These are phyloP conservation scores for Orchestes rusci DNA, from an alignment of 2,888 invertebrate genomes.

Conservation along the genomic window DNA sequence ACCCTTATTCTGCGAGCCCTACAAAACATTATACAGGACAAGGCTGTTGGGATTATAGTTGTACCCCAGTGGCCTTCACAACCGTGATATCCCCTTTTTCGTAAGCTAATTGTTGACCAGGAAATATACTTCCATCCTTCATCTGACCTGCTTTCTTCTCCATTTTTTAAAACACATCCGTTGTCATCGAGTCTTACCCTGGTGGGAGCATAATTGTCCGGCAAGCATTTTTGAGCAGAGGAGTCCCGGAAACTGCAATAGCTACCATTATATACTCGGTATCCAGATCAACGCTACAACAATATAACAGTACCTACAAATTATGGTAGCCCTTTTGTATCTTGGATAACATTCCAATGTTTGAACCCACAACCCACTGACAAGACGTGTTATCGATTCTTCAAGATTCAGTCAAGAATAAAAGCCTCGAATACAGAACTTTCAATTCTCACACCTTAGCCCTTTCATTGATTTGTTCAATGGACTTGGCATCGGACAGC, in stretches of 20 bases:
- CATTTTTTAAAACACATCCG: constrained; percentile 8
- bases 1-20: constrained; percentile 27
- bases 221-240: constrained; percentile 7
- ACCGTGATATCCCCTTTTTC: constrained; percentile 31
- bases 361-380: constrained; percentile 1
- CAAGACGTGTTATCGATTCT: background rate
- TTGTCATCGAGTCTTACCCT: constrained; percentile 4
- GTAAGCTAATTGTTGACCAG: constrained; percentile 6
- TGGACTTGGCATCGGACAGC: constrained; percentile 10
- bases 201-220: constrained; percentile 12
- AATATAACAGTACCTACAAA: constrained; percentile 11
- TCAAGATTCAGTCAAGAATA: constrained; percentile 1
- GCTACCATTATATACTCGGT: constrained; percentile 11
- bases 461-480: constrained; percentile 4
- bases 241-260: constrained; percentile 10
- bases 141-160: constrained; percentile 10
- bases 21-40: constrained; percentile 30
- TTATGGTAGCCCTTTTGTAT: constrained; percentile 13
- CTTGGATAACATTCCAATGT: background rate
- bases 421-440: background rate
- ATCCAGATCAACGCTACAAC: constrained; percentile 8
- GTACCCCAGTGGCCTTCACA: constrained; percentile 31
- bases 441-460: constrained; percentile 11
- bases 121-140: constrained; percentile 1
- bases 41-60: constrained; percentile 30